These are phyloP conservation scores for Boloria euphrosyne DNA, from an alignment of 2,888 invertebrate genomes.

Conservation along the genomic window DNA sequence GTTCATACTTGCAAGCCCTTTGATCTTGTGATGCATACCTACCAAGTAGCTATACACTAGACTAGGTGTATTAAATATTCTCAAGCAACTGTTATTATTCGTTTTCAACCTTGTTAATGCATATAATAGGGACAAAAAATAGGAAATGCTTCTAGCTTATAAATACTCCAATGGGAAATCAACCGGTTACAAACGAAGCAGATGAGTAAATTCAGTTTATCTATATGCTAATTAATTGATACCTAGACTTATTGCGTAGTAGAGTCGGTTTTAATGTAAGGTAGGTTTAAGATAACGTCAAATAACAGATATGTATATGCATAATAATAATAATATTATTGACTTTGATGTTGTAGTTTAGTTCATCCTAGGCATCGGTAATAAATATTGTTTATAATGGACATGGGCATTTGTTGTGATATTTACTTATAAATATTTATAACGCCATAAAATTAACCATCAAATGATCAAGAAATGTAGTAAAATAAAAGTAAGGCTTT, in stretches of 20 bases:
- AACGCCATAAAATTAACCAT: neutral
- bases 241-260: slow-evolving; percentile 40
- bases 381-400: slow-evolving; percentile 13
- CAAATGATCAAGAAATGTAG: no score
- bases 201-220: slow-evolving; percentile 29
- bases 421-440: slow-evolving; percentile 1
- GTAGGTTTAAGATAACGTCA: slow-evolving; percentile 22
- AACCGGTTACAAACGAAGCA: slow-evolving; percentile 29
- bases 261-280: slow-evolving; percentile 30
- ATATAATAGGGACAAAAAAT: slow-evolving; percentile 58
- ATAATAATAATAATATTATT: neutral
- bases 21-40: slow-evolving; percentile 47
- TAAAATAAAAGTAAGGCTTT: no score
- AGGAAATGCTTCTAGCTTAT: slow-evolving; percentile 47
- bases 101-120: slow-evolving; percentile 39
- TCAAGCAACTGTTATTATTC: neutral
- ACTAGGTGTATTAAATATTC: neutral
- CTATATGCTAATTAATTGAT: slow-evolving; percentile 42
- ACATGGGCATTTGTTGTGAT: neutral
- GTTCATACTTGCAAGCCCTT: slow-evolving; percentile 70
- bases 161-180: slow-evolving; percentile 35
- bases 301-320: slow-evolving; percentile 15
- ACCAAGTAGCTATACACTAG: slow-evolving; percentile 2
- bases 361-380: slow-evolving; percentile 7
- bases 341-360: slow-evolving; percentile 24